These are phyloP conservation scores for Chrysocyon brachyurus DNA, from an alignment of 2,797 vertebrate species.

Conservation along the genomic window DNA sequence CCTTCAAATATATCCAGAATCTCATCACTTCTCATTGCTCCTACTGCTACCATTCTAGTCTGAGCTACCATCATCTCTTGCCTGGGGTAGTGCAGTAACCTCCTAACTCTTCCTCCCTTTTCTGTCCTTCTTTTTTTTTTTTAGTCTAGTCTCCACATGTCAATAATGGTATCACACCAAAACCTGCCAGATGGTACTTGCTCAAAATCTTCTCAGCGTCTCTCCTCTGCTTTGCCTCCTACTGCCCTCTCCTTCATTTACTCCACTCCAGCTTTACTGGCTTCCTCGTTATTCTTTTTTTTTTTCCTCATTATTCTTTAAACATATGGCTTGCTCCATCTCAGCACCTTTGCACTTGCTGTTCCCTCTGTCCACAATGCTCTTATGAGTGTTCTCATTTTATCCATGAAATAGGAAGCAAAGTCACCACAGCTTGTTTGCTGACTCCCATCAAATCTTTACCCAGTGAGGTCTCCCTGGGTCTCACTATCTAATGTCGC, in stretches of 20 bases:
- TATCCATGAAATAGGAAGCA: not conserved
- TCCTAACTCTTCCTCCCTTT: not conserved
- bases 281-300: not conserved
- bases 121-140: not conserved
- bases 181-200: not conserved
- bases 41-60: not conserved
- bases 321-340: not conserved
- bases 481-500: not conserved
- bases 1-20: slow-evolving; percentile 20
- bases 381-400: not conserved
- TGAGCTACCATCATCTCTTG: not conserved
- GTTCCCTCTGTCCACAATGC: not conserved
- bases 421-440: not conserved
- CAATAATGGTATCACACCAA: not conserved
- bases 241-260: not conserved
- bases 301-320: not conserved
- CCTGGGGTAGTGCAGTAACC: not conserved
- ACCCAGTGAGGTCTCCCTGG: not conserved
- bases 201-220: not conserved
- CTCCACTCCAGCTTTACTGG: not conserved
- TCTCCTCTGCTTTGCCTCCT: not conserved
- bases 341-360: not conserved
- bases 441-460: not conserved
- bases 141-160: not conserved
- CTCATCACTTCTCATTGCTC: not conserved